Evolutionary conservation across 2,113 vertebrate genomes (phyloP).

Genomic region (Chinchilla lanigera): DNA sequence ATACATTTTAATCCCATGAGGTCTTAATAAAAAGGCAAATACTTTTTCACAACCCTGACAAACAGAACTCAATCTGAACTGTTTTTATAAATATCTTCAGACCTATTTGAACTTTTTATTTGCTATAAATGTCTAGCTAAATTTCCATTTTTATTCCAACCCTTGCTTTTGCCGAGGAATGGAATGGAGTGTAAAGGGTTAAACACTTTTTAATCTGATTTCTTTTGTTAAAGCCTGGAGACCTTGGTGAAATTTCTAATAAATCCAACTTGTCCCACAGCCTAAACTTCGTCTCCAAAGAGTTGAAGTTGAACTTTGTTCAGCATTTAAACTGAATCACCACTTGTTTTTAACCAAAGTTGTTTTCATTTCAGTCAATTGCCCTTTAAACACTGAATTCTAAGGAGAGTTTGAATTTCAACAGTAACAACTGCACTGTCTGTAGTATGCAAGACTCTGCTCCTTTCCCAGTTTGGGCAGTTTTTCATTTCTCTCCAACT

Average conservation of each 20-base stretch:
- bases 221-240: constrained; percentile 10
- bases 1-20: constrained; percentile 1
- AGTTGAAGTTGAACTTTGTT: constrained; percentile 56
- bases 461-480: neutral
- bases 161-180: neutral
- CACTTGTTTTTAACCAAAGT: constrained; percentile 71
- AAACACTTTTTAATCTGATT: constrained; percentile 24
- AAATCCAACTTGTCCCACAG: neutral
- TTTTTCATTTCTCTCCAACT: neutral
- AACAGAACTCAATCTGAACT: constrained; percentile 28
- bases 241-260: constrained; percentile 12
- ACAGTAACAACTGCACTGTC: constrained; percentile 19
- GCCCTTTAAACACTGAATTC: constrained; percentile 65
- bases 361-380: constrained; percentile 64
- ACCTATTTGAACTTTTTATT: constrained; percentile 26
- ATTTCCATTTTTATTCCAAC: neutral
- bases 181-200: neutral
- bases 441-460: neutral
- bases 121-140: neutral
- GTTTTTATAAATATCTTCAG: constrained; percentile 43
- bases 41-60: constrained; percentile 45
- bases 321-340: constrained; percentile 57
- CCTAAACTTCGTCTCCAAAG: constrained; percentile 60
- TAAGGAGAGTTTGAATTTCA: constrained; percentile 64
- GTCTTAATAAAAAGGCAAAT: constrained; percentile 47